A percentile compares a stretch with the other conserved stretches of the same genome.
Conservation (phyloP, 2,888 invertebrate genomes). For the Nasonovia ribisnigri region DNA sequence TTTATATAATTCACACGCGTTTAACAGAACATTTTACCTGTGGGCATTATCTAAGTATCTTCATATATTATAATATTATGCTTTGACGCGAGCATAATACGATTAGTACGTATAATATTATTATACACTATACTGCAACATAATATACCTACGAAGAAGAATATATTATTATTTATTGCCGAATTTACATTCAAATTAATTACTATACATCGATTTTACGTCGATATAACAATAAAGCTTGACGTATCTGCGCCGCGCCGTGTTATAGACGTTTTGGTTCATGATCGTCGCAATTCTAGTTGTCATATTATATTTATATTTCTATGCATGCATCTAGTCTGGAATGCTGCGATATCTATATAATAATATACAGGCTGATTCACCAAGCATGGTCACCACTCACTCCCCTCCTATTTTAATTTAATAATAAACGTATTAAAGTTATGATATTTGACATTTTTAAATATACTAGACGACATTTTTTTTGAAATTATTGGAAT, state of each 20-base stretch:
- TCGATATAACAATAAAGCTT: neutral
- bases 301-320: neutral
- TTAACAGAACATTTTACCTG: neutral
- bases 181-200: constrained; percentile 20
- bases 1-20: constrained; percentile 1
- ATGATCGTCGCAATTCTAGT: neutral
- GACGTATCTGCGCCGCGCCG: neutral
- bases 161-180: neutral
- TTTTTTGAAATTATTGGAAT: too few relatives aligned
- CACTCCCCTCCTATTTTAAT: too few relatives aligned
- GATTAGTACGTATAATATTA: neutral
- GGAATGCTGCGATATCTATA: neutral
- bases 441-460: too few relatives aligned
- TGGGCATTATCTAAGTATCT: neutral
- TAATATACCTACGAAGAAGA: neutral
- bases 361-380: neutral
- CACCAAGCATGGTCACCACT: too few relatives aligned
- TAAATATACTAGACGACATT: too few relatives aligned
- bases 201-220: constrained; percentile 12
- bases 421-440: too few relatives aligned
- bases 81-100: neutral
- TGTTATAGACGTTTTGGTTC: neutral
- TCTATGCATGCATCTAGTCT: neutral
- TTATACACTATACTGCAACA: neutral
- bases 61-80: neutral